Evolutionary conservation across 2,888 invertebrate species (phyloP), one percentile per base, ranked within the genome.

Genomic region (Hirtodrosophila histrioides): DNA sequence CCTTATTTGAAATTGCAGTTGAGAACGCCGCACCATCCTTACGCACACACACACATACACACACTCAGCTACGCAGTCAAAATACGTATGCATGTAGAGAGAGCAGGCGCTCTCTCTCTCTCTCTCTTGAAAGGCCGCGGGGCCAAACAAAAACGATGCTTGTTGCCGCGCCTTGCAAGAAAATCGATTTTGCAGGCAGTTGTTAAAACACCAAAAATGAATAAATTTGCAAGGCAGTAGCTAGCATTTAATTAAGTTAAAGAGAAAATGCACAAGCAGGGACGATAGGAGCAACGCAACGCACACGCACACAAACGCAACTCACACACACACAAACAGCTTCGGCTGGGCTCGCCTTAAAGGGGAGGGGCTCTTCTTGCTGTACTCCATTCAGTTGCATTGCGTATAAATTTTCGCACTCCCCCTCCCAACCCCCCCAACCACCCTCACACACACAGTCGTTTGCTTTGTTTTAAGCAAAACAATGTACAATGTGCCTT

Each of bases 181-280:
- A 87, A 89, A 88, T 88, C 88, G 88, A 88, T 88, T 88, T 89
- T 82, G 85, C 69, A 75, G 69, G 40, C 60, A 65, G 51, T 60
- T 63, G 33, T 54, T 51, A 70, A 61, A 63, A 48, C 44, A 58
- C 24, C 40, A 65, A 86, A 75, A 75, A 57, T 84, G 77, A 73
- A 79, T 75, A 83, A 66, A 78, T 81, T 67, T 64, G 27, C 45
- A 29, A 58, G 40, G 29, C 39, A 63, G 29, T 37, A 63, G 64
- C 55, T 68, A 62, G 37, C 63, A 67, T 71, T 71, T 70, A 82
- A 78, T 68, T 72, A 69, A 64, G 37, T 50, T 33, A 54, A 51
- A 43, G 44, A n/a, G 58, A 33, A 63, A 65, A 64, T 63, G 51
- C 58, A 70, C n/a, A 29, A 50, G 24, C 35, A 37, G 45, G 39